Base-by-base conservation (phyloP, 2,797 vertebrate species). In the Tauraco hartlaubi region DNA sequence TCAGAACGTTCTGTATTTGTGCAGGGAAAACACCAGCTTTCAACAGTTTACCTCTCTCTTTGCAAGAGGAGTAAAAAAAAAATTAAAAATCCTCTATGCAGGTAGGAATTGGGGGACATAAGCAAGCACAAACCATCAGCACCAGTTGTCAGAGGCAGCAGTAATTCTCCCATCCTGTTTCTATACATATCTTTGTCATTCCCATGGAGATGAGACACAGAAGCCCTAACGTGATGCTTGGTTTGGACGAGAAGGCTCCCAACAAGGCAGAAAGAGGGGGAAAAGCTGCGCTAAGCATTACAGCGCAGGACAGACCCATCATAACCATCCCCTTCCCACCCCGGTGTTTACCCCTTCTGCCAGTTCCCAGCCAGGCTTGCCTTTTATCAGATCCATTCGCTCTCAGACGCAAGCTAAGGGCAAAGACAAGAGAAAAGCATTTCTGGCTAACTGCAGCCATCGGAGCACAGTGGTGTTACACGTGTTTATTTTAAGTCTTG, bases 401-500 rank as follows among this genome's bases (percentile, higher is more conserved):
- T 77, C 59, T 82, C 85, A 85, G 74, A 91, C 41, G 37, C 66
- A 67, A 62, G 56, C 33, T 67, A 86, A 88, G 58, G 83, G 63
- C 80, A 93, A 92, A 87, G 87, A 92, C 9, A 1, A 33, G 25
- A 35, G 51, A 55, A 83, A 83, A 83, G 78, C 33, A 64, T 59
- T 95, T 66, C 63, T 88, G 85, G 72, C 46, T 80, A 80, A 77
- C 72, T 51, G n/a, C 62, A 72, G 75, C 69, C 58, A 2, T 51
- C 41, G 16, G 58, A 94, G 73, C 81, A 59, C 0, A 0, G 62
- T 64, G 66, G 75, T 29, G 66, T 69, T 91, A 85, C 64, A 39
- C 1, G 0, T 71, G 88, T 92, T 93, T 94, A 72, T 90, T 91
- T 92, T 89, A 88, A 95, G 90, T 87, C 81, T 89, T 79, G 85